Evolutionary conservation across 2,113 vertebrate genomes (phyloP).

Genomic region (Ochotona princeps): DNA sequence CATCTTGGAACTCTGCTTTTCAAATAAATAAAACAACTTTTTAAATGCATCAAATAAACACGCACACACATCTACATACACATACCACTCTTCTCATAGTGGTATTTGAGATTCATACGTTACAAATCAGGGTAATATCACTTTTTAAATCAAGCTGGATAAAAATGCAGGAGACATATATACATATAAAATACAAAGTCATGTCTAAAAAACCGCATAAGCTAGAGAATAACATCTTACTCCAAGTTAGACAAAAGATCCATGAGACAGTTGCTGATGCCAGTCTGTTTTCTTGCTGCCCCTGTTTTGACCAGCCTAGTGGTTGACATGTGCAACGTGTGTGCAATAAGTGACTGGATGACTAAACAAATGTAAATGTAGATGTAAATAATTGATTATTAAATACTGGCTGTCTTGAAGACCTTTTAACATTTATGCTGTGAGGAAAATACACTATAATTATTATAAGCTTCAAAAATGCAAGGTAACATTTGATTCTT

Average conservation of each 20-base stretch:
- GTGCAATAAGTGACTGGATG: background rate
- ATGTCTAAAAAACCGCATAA: background rate
- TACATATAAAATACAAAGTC: background rate
- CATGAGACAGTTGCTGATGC: accelerated
- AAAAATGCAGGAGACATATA: background rate
- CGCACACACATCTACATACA: background rate
- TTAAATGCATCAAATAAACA: background rate
- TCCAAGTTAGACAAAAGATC: background rate
- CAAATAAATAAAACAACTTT: too few species aligned
- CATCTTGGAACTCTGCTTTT: too few species aligned
- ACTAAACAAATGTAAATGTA: background rate
- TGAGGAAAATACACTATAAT: background rate
- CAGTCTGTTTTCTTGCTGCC: accelerated
- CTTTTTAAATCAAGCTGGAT: background rate
- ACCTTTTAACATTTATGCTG: background rate
- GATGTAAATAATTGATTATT: background rate
- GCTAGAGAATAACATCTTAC: background rate
- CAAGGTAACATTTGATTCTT: background rate
- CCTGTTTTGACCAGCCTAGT: accelerated
- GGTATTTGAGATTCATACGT: background rate
- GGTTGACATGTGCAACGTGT: background rate
- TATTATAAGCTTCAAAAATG: background rate
- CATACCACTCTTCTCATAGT: background rate
- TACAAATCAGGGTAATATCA: background rate
- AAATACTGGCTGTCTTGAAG: constrained; percentile 3